A percentile compares a stretch with the other conserved stretches of the same genome.
These are phyloP conservation scores for Tuberolachnus salignus DNA, from an alignment of 2,888 invertebrate genomes.

Conservation along the genomic window DNA sequence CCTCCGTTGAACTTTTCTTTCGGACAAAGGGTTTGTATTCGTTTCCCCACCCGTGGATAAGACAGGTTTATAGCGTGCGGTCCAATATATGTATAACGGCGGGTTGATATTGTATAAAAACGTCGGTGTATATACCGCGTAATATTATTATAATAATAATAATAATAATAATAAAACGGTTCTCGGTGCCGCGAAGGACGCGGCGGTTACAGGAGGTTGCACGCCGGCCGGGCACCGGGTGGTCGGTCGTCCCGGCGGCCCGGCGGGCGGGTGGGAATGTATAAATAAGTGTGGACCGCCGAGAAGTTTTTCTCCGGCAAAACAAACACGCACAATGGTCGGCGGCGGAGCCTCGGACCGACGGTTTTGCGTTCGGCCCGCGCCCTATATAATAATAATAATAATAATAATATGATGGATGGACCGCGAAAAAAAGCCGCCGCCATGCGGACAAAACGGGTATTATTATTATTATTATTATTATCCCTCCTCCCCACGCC, in stretches of 20 bases:
- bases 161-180: too few relatives aligned
- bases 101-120: too few relatives aligned
- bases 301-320: constrained; percentile 47
- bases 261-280: too few relatives aligned
- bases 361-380: neutral
- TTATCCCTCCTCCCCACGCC: neutral
- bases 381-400: neutral
- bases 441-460: constrained; percentile 41
- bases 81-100: too few relatives aligned
- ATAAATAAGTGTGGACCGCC: neutral
- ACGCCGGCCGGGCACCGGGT: neutral
- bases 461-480: constrained; percentile 22
- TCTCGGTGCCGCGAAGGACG: too few relatives aligned
- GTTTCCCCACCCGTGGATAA: neutral
- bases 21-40: constrained; percentile 18
- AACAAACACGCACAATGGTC: constrained; percentile 21
- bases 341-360: neutral
- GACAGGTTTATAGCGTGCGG: neutral
- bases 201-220: too few relatives aligned
- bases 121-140: too few relatives aligned
- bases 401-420: constrained; percentile 35
- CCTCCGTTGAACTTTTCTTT: constrained; percentile 15
- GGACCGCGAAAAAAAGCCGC: constrained; percentile 16
- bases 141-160: too few relatives aligned
- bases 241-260: neutral